Conservation (phyloP, 1,140 invertebrate species). For the Idris sp. region DNA sequence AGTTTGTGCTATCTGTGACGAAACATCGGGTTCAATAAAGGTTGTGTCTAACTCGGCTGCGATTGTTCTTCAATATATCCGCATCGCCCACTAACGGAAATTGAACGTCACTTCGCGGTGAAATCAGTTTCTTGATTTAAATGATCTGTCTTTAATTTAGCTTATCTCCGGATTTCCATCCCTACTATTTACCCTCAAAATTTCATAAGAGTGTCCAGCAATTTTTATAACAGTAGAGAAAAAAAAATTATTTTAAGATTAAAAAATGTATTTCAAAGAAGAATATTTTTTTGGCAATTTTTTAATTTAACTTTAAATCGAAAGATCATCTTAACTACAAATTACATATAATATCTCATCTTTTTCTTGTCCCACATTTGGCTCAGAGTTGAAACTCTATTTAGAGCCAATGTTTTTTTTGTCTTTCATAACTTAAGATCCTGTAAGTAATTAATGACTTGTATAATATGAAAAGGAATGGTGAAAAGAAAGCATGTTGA, state of each 20-base stretch:
- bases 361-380: no score
- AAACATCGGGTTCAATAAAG: slow-evolving; percentile 32
- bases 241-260: no score
- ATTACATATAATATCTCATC: no score
- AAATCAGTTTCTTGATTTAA: slow-evolving; percentile 15
- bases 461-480: neutral
- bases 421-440: slow-evolving; percentile 1
- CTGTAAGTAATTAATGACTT: slow-evolving; percentile 1
- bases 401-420: neutral
- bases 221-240: no score
- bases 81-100: slow-evolving; percentile 15
- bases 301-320: no score
- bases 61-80: slow-evolving; percentile 30
- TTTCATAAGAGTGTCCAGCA: no score
- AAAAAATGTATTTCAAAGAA: no score
- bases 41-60: slow-evolving; percentile 19
- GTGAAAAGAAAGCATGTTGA: slow-evolving; percentile 1
- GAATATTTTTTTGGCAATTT: no score
- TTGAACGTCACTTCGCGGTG: slow-evolving; percentile 19
- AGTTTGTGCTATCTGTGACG: no score
- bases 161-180: neutral
- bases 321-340: no score
- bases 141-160: neutral
- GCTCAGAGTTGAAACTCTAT: no score
- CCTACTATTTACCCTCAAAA: neutral